Percentiles rank a stretch among this genome's conserved stretches.
phyloP scores from a whole-genome alignment of 2,797 vertebrate species.

The Anguilla pacifica region DNA sequence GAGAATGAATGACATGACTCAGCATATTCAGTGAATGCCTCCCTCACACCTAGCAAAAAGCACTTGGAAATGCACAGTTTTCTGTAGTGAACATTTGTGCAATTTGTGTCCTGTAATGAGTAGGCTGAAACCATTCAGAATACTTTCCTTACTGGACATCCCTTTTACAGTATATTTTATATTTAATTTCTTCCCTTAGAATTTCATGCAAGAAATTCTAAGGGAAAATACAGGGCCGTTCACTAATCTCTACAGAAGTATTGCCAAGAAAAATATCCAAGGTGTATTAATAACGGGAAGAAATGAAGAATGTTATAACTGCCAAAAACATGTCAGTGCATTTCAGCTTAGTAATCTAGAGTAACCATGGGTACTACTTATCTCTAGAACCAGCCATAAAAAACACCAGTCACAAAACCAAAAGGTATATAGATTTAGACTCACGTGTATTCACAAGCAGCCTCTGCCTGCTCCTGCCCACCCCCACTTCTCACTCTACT shows the following conservation, averaged over 20 bases:
- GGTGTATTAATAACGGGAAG: not conserved
- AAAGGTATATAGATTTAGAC: slow-evolving; percentile 8
- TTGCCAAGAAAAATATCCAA: not conserved
- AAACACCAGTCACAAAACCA: slow-evolving; percentile 1
- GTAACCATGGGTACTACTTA: not conserved
- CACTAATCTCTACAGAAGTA: not conserved
- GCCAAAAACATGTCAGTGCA: not conserved
- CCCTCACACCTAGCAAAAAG: not conserved
- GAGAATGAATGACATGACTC: not conserved
- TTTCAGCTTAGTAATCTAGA: not conserved
- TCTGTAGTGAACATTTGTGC: not conserved
- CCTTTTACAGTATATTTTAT: slow-evolving; percentile 2
- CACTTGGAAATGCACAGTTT: not conserved
- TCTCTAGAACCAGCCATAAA: not conserved
- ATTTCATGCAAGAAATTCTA: not conserved
- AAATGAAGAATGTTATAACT: not conserved
- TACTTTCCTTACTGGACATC: not conserved
- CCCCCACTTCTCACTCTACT: slow-evolving; percentile 34
- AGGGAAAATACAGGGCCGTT: not conserved
- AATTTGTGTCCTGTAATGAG: not conserved
- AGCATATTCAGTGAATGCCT: not conserved
- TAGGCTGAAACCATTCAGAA: not conserved
- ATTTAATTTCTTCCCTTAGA: not conserved
- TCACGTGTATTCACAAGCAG: not conserved
- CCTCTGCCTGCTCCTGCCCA: not conserved